phyloP scores from a whole-genome alignment of 2,888 invertebrate genomes.

The Pammene aurita region DNA sequence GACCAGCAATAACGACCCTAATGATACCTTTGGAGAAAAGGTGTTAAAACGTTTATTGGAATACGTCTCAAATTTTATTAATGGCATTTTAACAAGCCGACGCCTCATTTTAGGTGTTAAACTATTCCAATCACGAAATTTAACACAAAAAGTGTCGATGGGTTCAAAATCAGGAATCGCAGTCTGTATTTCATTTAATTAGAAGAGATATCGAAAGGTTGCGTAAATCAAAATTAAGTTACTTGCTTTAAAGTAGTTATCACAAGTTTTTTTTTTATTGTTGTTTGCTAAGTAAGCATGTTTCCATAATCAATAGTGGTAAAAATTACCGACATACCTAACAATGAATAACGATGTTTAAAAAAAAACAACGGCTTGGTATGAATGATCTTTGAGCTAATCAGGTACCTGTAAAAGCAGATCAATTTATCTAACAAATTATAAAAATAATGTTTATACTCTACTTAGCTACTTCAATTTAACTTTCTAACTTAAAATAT shows the following conservation, averaged over 20 bases:
- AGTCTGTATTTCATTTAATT: slow-evolving; percentile 29
- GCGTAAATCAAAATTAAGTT: neutral
- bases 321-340: too few relatives aligned
- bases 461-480: too few relatives aligned
- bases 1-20: slow-evolving; percentile 72
- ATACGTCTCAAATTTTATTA: slow-evolving; percentile 77
- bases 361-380: too few relatives aligned
- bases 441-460: too few relatives aligned
- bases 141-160: slow-evolving; percentile 28
- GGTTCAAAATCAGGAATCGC: slow-evolving; percentile 7
- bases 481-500: too few relatives aligned
- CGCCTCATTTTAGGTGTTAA: slow-evolving; percentile 69
- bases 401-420: too few relatives aligned
- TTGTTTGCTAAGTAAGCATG: neutral
- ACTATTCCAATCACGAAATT: slow-evolving; percentile 53
- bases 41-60: slow-evolving; percentile 83
- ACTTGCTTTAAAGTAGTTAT: too few relatives aligned
- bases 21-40: slow-evolving; percentile 80
- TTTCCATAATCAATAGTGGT: too few relatives aligned
- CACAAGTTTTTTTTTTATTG: neutral
- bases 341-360: too few relatives aligned
- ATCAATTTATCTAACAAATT: too few relatives aligned
- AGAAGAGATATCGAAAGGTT: neutral
- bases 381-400: too few relatives aligned
- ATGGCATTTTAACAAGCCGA: slow-evolving; percentile 82